These are phyloP conservation scores for Crocuta crocuta DNA, from an alignment of 2,113 vertebrate genomes.

Conservation along the genomic window DNA sequence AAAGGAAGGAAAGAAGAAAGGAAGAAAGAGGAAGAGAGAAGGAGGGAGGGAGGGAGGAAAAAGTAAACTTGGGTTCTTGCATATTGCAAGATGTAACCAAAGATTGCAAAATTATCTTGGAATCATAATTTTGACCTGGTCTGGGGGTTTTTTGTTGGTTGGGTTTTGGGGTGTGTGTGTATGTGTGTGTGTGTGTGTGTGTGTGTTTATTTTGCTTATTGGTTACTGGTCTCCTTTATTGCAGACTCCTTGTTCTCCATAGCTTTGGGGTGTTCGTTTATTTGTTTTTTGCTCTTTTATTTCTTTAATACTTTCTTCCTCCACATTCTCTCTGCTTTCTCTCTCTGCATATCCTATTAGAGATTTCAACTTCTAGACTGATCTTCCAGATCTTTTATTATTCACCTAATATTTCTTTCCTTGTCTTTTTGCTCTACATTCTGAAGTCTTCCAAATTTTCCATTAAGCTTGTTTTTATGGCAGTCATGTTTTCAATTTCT, in stretches of 20 bases:
- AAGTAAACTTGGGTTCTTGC: background rate
- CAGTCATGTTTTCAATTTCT: background rate
- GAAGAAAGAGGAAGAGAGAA: no score
- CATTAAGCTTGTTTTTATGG: background rate
- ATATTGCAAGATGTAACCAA: background rate
- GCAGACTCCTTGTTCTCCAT: background rate
- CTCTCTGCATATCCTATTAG: background rate
- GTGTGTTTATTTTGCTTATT: background rate
- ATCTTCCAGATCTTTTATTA: background rate
- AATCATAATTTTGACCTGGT: no score
- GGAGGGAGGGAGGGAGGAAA: no score
- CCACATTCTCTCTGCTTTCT: background rate
- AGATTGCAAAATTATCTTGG: no score
- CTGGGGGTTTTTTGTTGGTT: background rate
- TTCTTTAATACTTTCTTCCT: background rate
- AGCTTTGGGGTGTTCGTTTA: background rate
- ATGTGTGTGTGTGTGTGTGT: background rate
- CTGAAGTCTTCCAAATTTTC: constrained; percentile 13
- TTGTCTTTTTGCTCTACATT: background rate
- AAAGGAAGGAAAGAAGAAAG: accelerated
- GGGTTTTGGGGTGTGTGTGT: background rate
- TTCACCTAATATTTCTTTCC: background rate
- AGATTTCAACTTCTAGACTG: background rate
- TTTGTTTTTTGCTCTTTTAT: background rate
- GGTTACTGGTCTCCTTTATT: background rate